Base-by-base conservation (phyloP, 2,888 invertebrate species). In the Nycteola revayana region DNA sequence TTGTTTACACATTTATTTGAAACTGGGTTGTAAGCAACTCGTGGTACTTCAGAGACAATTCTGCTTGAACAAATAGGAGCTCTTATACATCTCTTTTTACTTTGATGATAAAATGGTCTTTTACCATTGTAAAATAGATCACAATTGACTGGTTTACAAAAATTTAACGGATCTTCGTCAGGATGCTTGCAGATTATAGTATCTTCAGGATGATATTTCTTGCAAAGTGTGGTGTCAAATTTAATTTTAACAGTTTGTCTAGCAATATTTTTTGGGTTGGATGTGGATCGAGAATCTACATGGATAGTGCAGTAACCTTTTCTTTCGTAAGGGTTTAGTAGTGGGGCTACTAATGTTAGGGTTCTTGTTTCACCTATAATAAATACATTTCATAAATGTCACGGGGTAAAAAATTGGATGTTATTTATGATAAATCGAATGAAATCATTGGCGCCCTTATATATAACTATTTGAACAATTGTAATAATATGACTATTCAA, bases 141-240 rank as follows among this genome's bases (percentile, higher is more conserved):
- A 58, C 86, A 87, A 31, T 79, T 54, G 0, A 86, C 83, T 33
- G 80, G 79, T 3, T 65, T 64, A 38, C 85, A 86, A 38, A 77
- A 43, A 24, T 83, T 76, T 0, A 78, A 32, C 1, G 82, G 77
- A 27, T 86, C 80, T 52, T 83, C 69, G 9, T 86, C 84, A 1
- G 60, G 27, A 6, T 61, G 36, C 1, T 54, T 43, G 46, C 85
- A 87, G 4, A 37, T 35, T 29, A 49, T 66, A 1, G 66, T 31
- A 10, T 52, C 49, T 9, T 44, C 39, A 1, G 54, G 44, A 1
- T 49, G 7, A 6, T 47, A 45, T 2, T 46, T 39, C 5, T 55
- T 56, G 5, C 49, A 53, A 3, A 73, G n/a, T 8, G 46, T 54
- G 0, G 86, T 84, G 42, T 86, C 72, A 21, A 87, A 85, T 14